A percentile compares a stretch with the other conserved stretches of the same genome.
Evolutionary conservation across 2,888 invertebrate genomes (phyloP).

Genomic region (Pantelozetes paolii): DNA sequence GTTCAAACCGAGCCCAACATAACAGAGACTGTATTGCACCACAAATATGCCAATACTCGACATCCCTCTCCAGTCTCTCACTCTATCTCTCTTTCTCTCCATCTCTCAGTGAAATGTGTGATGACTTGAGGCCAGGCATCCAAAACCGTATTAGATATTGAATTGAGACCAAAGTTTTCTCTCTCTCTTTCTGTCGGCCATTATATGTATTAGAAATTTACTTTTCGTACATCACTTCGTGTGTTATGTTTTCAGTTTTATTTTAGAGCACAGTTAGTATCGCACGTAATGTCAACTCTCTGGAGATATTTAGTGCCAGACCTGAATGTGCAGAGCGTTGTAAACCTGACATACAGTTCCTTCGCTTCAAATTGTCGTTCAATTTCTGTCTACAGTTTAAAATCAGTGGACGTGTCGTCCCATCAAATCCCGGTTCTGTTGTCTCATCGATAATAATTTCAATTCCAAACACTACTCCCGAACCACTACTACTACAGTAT

Average conservation of each 20-base stretch:
- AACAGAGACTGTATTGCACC: conserved; percentile 7
- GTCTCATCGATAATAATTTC: conserved; percentile 10
- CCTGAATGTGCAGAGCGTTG: neutral
- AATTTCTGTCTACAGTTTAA: conserved; percentile 12
- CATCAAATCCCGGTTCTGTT: conserved; percentile 25
- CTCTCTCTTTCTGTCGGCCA: conserved; percentile 25
- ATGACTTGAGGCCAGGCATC: conserved; percentile 35
- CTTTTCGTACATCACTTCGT: conserved; percentile 7
- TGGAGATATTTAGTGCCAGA: neutral
- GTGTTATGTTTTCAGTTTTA: neutral
- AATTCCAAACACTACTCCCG: no score
- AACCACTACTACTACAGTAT: no score
- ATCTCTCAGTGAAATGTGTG: no score
- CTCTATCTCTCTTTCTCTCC: neutral
- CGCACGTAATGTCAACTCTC: conserved; percentile 29
- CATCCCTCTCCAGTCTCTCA: conserved; percentile 10
- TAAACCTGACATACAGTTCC: conserved; percentile 6
- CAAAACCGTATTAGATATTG: conserved; percentile 18
- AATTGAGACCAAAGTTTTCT: neutral
- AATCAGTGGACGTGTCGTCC: conserved; percentile 24
- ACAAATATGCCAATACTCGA: conserved; percentile 8
- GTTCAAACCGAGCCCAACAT: conserved; percentile 26
- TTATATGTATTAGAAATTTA: conserved; percentile 19
- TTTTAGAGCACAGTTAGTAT: conserved; percentile 7
- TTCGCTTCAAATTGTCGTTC: neutral